Conservation (phyloP, 2,113 vertebrate genomes). For the Gorilla gorilla region DNA sequence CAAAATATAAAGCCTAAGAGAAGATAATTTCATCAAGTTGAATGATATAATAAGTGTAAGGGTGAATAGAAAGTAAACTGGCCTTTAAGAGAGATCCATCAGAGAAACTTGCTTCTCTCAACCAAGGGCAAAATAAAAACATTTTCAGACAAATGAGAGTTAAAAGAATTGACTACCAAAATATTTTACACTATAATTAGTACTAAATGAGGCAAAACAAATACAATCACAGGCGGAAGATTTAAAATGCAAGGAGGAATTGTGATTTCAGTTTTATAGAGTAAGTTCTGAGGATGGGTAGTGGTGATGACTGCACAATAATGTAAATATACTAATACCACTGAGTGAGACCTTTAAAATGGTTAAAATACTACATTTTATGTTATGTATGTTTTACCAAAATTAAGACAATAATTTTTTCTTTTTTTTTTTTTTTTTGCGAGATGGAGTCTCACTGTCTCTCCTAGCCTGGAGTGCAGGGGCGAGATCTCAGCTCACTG, state of each 20-base stretch:
- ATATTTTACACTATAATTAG: neutral
- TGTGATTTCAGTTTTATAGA: neutral
- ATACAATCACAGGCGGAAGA: neutral
- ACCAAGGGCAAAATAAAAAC: neutral
- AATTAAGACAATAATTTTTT: too few relatives aligned
- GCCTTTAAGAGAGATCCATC: neutral
- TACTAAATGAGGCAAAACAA: neutral
- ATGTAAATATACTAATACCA: neutral
- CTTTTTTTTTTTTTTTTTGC: too few relatives aligned
- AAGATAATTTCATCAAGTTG: neutral
- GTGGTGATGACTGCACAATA: neutral
- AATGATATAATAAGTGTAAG: neutral
- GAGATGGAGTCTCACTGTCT: too few relatives aligned
- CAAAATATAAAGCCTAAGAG: neutral
- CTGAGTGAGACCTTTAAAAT: neutral
- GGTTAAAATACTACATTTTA: neutral
- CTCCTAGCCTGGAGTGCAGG: too few relatives aligned
- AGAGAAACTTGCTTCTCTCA: neutral
- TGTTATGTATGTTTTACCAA: neutral
- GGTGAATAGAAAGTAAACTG: neutral
- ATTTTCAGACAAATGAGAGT: neutral
- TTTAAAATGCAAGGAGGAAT: neutral
- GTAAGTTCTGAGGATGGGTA: neutral
- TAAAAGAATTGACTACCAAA: neutral
- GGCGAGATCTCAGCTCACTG: too few relatives aligned